phyloP scores from a whole-genome alignment of 1,140 invertebrate species.

The Centruroides sculpturatus region DNA sequence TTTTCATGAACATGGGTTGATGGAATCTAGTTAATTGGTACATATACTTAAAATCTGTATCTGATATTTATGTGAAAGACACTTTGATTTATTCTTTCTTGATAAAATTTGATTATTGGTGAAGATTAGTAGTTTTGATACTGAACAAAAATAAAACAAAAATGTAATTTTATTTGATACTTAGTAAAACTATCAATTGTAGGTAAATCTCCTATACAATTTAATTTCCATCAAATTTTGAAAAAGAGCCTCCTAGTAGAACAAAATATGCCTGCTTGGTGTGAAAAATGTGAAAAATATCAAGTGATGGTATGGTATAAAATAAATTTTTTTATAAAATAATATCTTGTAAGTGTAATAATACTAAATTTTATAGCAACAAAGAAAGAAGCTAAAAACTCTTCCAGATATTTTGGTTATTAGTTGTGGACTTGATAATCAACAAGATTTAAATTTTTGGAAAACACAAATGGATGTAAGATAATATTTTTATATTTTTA shows the following conservation, averaged over 20 bases:
- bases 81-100: too few relatives aligned
- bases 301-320: conserved; percentile 42
- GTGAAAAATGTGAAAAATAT: conserved; percentile 69
- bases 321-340: conserved; percentile 17
- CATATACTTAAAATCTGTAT: too few relatives aligned
- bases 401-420: conserved; percentile 67
- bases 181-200: background rate
- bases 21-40: too few relatives aligned
- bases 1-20: too few relatives aligned
- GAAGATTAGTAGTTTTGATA: too few relatives aligned
- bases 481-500: conserved; percentile 1
- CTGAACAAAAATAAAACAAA: too few relatives aligned
- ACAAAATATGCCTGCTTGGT: conserved; percentile 78
- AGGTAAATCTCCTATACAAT: conserved; percentile 18
- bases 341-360: too few relatives aligned
- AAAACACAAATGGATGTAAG: conserved; percentile 46
- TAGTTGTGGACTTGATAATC: conserved; percentile 66
- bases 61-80: too few relatives aligned
- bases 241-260: conserved; percentile 48
- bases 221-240: conserved; percentile 41
- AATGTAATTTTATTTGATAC: too few relatives aligned
- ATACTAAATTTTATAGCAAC: conserved; percentile 3
- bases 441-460: conserved; percentile 53
- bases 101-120: too few relatives aligned
- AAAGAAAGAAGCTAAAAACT: conserved; percentile 31